These are phyloP conservation scores for Albula glossodonta DNA, from an alignment of 2,113 vertebrate species.

Conservation along the genomic window DNA sequence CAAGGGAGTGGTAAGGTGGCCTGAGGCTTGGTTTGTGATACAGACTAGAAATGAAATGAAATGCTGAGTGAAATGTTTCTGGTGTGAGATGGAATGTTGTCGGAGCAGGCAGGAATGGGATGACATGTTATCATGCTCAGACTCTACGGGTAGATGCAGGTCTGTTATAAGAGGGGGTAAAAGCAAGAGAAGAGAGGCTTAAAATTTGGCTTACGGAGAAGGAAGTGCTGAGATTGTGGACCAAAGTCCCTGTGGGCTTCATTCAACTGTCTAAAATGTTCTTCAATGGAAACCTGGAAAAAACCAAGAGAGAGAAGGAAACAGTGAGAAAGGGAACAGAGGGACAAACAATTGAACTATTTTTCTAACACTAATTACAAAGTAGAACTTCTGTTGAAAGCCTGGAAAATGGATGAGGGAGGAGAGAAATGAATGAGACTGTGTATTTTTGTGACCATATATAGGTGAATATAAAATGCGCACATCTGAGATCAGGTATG, in stretches of 20 bases:
- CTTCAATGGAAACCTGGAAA: slow-evolving; percentile 83
- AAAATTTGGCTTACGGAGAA: slow-evolving; percentile 79
- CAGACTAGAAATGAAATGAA: not conserved
- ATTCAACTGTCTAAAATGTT: slow-evolving; percentile 88
- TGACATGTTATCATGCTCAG: not conserved
- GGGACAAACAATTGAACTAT: not conserved
- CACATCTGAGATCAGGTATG: not conserved
- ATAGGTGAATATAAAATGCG: not conserved
- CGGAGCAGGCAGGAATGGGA: not conserved
- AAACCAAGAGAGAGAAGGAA: slow-evolving; percentile 72
- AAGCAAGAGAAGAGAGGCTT: not conserved
- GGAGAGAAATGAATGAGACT: not conserved
- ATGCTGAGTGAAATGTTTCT: not conserved
- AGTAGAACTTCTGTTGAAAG: not conserved
- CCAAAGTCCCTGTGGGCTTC: slow-evolving; percentile 91
- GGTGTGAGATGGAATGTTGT: not conserved
- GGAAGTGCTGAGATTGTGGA: slow-evolving; percentile 80
- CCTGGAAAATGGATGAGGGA: not conserved
- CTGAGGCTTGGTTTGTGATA: not conserved
- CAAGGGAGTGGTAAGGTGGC: not conserved
- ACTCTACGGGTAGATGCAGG: not conserved
- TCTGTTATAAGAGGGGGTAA: not conserved
- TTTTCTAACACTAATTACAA: not conserved
- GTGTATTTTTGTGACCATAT: not conserved
- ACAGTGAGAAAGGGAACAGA: slow-evolving; percentile 13